Evolutionary conservation across 2,797 vertebrate species (phyloP), one percentile per base, ranked within the genome.

Genomic region (Xenops minutus): DNA sequence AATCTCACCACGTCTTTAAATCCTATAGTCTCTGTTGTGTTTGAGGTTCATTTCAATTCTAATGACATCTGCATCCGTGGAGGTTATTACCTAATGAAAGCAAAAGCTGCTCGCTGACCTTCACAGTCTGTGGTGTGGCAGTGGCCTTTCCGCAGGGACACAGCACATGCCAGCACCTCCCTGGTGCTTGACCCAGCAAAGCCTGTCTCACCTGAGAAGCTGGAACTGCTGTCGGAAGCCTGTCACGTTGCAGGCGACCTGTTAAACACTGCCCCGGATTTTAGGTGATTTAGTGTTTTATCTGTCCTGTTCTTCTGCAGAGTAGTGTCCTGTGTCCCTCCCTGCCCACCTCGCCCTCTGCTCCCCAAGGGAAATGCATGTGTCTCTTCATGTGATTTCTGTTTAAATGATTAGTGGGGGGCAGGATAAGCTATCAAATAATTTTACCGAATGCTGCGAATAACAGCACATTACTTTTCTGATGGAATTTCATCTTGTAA

Each of bases 91-190:
- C 34, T 30, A 9, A 3, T 9, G 77, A 32, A 9, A 1, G 14
- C 0, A 13, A 44, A 66, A 59, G 67, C 49, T 82, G 41, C 80
- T 85, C 0, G 14, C 59, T 91, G 80, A 71, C 77, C 77, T 94
- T 93, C 71, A 18, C 19, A 4, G 24, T 6, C 39, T 0, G 0
- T 27, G 55, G 20, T 39, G 51, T 30, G n/a, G 20, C 48, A 6
- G 34, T 32, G 66, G 30, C 83, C 73, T 36, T 81, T 67, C 58
- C 0, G 3, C 46, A 21, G 26, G 79, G 79, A 51, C 1, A 1
- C 10, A 12, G 36, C 52, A 8, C 0, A 1, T 69, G 76, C 80
- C 51, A 13, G 71, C 0, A 0, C 27, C 32, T 36, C 55, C 55
- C 44, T 74, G 48, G 15, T 1, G 2, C 37, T 62, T 37, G 54